Evolutionary conservation across 2,113 vertebrate genomes (phyloP).

Genomic region (Uropsilus gracilis): DNA sequence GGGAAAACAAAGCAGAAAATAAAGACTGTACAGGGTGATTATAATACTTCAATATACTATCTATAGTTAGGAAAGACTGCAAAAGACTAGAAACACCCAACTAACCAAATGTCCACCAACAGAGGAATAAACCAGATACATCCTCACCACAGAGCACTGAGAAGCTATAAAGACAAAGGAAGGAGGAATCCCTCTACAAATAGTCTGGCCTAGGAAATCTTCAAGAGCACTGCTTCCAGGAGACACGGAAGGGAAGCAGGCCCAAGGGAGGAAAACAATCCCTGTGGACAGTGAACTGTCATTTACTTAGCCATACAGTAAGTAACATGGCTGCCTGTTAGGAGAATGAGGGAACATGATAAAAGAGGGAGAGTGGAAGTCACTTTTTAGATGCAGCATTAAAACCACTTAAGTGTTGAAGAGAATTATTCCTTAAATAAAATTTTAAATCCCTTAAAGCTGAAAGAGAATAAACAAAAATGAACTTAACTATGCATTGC

Average conservation of each 20-base stretch:
- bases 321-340: background rate
- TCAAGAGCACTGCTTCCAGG: background rate
- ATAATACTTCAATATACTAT: background rate
- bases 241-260: rapidly evolving
- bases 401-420: background rate
- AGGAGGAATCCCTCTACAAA: background rate
- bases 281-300: background rate
- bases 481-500: background rate
- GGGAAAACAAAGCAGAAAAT: background rate
- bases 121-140: background rate
- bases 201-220: background rate
- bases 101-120: background rate
- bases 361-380: background rate
- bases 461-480: slow-evolving; percentile 20
- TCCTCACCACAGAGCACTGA: background rate
- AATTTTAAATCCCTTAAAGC: background rate
- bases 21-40: background rate
- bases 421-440: background rate
- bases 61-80: background rate
- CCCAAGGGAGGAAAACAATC: background rate
- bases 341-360: background rate
- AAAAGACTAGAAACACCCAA: background rate
- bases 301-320: background rate
- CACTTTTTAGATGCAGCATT: background rate
- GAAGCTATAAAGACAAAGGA: background rate